Conservation (phyloP, 2,113 vertebrate genomes). For the Gasterosteus nipponicus region DNA sequence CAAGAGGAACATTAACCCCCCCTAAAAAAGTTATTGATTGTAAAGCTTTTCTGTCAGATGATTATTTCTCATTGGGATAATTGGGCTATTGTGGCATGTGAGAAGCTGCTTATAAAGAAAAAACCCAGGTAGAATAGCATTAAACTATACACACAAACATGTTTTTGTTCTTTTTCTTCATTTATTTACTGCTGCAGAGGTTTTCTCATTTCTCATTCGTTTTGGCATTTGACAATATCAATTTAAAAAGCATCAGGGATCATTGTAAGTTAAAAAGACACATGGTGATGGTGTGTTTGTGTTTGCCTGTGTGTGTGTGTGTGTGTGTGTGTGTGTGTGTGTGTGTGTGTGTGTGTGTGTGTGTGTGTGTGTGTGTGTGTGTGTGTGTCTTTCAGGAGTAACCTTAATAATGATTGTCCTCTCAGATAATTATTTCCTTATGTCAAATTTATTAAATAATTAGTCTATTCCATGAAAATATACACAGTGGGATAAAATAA, state of each 20-base stretch:
- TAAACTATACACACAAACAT: background rate
- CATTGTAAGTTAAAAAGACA: background rate
- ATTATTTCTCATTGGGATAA: background rate
- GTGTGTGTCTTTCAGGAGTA: slow-evolving; percentile 7
- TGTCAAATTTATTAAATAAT: slow-evolving; percentile 99
- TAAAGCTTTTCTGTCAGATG: background rate
- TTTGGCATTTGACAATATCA: background rate
- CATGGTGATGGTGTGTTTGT: background rate
- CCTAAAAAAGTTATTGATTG: background rate
- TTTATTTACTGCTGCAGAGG: no score
- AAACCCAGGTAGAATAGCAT: background rate
- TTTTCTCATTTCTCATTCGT: background rate
- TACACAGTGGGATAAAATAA: slow-evolving; percentile 93
- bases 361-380: slow-evolving; percentile 28
- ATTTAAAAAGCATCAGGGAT: background rate
- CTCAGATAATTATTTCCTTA: slow-evolving; percentile 81
- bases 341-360: slow-evolving; percentile 11
- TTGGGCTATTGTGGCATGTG: background rate
- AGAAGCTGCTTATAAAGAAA: background rate
- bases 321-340: slow-evolving; percentile 19
- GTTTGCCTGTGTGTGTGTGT: slow-evolving; percentile 25
- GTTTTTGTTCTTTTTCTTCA: background rate
- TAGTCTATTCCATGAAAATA: slow-evolving; percentile 92
- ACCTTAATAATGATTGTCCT: slow-evolving; percentile 17
- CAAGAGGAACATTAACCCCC: background rate